phyloP scores from a whole-genome alignment of 92 coral and sea anemone species.

The Epizoanthus ramosus region DNA sequence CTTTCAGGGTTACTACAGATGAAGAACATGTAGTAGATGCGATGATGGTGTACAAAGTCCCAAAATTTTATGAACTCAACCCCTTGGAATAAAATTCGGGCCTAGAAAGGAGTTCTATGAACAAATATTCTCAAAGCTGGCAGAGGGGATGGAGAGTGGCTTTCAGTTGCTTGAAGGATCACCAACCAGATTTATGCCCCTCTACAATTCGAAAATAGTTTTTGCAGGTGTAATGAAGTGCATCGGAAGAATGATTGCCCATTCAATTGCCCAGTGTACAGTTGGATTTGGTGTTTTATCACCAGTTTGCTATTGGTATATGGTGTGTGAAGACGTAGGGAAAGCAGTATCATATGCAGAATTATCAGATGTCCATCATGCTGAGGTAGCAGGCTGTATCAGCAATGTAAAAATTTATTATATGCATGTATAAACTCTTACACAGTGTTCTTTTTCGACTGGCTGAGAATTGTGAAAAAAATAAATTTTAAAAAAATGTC shows the following conservation, averaged over 20 bases:
- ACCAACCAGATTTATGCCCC: slow-evolving; percentile 13
- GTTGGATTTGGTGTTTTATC: slow-evolving; percentile 25
- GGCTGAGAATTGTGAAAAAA: too few relatives aligned
- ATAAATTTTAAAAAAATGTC: too few relatives aligned
- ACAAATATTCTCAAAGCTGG: slow-evolving; percentile 37
- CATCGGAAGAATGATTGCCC: slow-evolving; percentile 45
- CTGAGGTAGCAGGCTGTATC: not conserved
- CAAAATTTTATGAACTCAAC: slow-evolving; percentile 36
- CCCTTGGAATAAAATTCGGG: slow-evolving; percentile 35
- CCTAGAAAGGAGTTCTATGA: slow-evolving; percentile 43
- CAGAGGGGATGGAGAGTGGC: not conserved
- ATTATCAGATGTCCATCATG: slow-evolving; percentile 3
- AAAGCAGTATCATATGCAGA: slow-evolving; percentile 33
- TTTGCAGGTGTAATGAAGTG: slow-evolving; percentile 32
- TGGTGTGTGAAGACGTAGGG: slow-evolving; percentile 1
- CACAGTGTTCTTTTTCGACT: too few relatives aligned
- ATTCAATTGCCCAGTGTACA: slow-evolving; percentile 44
- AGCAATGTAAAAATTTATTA: not conserved
- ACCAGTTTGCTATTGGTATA: slow-evolving; percentile 48
- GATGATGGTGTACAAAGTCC: slow-evolving; percentile 30
- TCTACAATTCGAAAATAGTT: not conserved
- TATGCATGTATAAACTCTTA: too few relatives aligned
- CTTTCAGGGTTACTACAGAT: slow-evolving; percentile 8
- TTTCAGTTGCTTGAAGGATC: slow-evolving; percentile 60
- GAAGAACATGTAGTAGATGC: slow-evolving; percentile 35